Evolutionary conservation across 2,888 invertebrate species (phyloP), one percentile per base, ranked within the genome.

Genomic region (Monochamus alternatus): DNA sequence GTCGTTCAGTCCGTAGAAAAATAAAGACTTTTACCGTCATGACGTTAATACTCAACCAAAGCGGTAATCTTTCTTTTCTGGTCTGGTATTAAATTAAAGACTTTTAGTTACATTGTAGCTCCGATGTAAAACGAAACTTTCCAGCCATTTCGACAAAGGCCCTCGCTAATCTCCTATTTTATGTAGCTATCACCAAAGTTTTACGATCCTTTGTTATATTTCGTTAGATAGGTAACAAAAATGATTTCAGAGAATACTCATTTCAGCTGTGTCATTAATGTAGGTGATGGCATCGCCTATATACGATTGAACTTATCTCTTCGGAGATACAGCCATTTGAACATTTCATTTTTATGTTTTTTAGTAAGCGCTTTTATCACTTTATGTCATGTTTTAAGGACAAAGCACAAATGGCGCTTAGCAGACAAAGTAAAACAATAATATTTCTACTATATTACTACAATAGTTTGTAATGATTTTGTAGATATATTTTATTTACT

Each of bases 161-260:
- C 30, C 32, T 47, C 60, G 60, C 43, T 69, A 69, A 69, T n/a
- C 55, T 31, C 22, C 12, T 47, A 43, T 59, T 60, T 69, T 69
- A 69, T 69, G 51, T 31, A 51, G 51, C 69, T 44, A 69, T 69
- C 47, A 38, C 47, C 60, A 14, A 47, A 59, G 22, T 69, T 69
- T 69, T 69, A 69, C 44, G 69, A 69, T 60, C 60, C 69, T 62
- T 69, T 69, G 59, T 60, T 69, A 69, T 69, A 64, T 69, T 69
- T 69, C 44, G 69, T 60, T 32, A 60, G 69, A 47, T 69, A 69
- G 69, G 60, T 69, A 60, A 52, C 66, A 66, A 59, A 59, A 59
- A 30, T 60, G 69, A 69, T 47, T 60, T 31, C 43, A 60, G 30
- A 44, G 60, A 60, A 64, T 64, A 30, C 55, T 32, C 51, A 30